Percentiles rank a stretch among this genome's conserved stretches.
Conservation (phyloP, 2,888 invertebrate genomes). For the Dorcus parallelipipedus region DNA sequence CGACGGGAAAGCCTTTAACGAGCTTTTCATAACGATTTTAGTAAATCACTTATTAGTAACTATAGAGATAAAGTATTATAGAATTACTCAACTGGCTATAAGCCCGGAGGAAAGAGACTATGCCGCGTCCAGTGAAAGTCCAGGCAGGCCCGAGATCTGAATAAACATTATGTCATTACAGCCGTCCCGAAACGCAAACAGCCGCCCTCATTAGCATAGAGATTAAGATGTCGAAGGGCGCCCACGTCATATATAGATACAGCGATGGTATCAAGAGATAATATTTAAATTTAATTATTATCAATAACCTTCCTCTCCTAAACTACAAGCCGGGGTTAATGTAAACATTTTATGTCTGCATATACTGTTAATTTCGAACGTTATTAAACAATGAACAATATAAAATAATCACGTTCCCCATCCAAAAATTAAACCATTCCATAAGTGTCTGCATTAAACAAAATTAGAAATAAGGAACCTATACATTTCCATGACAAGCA, state of each 20-base stretch:
- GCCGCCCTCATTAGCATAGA: slow-evolving; percentile 29
- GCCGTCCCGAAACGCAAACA: slow-evolving; percentile 27
- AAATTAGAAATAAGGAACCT: no score
- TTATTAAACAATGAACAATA: neutral
- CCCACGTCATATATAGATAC: slow-evolving; percentile 4
- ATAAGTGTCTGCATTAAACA: neutral
- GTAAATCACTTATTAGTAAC: slow-evolving; percentile 23
- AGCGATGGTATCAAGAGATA: slow-evolving; percentile 1
- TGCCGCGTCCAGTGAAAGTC: slow-evolving; percentile 22
- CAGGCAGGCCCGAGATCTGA: slow-evolving; percentile 22
- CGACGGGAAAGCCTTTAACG: slow-evolving; percentile 19
- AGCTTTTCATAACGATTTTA: slow-evolving; percentile 25
- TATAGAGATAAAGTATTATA: slow-evolving; percentile 12
- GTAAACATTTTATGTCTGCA: no score
- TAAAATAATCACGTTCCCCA: neutral
- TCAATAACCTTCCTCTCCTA: neutral
- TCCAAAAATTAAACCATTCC: neutral
- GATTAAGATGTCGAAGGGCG: slow-evolving; percentile 30
- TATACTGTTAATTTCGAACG: no score
- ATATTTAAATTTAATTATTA: slow-evolving; percentile 7
- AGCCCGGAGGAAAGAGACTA: slow-evolving; percentile 20
- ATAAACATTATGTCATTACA: slow-evolving; percentile 30
- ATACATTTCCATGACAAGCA: no score
- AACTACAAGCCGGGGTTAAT: no score
- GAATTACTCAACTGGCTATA: slow-evolving; percentile 25